Evolutionary conservation across 2,888 invertebrate genomes (phyloP).

Genomic region (Drosophila rubida): DNA sequence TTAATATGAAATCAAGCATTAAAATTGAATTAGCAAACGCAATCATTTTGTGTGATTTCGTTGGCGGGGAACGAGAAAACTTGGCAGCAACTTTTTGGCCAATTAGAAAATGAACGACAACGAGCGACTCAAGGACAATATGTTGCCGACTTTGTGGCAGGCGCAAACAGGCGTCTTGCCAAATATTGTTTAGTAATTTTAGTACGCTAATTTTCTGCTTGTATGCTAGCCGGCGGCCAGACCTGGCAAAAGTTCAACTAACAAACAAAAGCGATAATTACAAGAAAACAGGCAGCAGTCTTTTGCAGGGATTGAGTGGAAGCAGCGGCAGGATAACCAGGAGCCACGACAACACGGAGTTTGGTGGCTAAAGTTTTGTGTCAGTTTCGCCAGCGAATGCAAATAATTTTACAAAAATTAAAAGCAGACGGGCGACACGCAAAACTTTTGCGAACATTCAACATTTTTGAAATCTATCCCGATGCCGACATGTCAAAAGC

Average conservation of each 20-base stretch:
- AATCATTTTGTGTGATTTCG: conserved; percentile 32
- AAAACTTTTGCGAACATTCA: conserved; percentile 54
- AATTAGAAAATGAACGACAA: conserved; percentile 71
- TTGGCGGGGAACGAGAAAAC: conserved; percentile 42
- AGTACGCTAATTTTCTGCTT: conserved; percentile 73
- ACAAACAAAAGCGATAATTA: conserved; percentile 82
- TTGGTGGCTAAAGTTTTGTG: conserved; percentile 52
- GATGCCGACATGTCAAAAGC: conserved; percentile 45
- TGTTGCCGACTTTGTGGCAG: conserved; percentile 62
- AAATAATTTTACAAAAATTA: conserved; percentile 76
- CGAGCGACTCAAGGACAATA: conserved; percentile 59
- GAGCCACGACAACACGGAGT: conserved; percentile 5
- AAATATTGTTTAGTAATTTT: conserved; percentile 81
- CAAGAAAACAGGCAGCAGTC: conserved; percentile 67
- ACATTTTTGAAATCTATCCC: conserved; percentile 61
- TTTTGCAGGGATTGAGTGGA: background rate
- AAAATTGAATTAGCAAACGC: conserved; percentile 82
- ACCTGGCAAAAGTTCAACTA: conserved; percentile 75
- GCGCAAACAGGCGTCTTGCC: conserved; percentile 32
- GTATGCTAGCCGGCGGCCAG: conserved; percentile 78
- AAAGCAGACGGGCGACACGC: conserved; percentile 49
- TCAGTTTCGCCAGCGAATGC: conserved; percentile 62
- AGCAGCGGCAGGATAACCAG: background rate
- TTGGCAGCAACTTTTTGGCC: conserved; percentile 71
- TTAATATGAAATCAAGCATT: conserved; percentile 84